These are phyloP conservation scores for Chloropsis hardwickii DNA, from an alignment of 2,113 vertebrate species.

Conservation along the genomic window DNA sequence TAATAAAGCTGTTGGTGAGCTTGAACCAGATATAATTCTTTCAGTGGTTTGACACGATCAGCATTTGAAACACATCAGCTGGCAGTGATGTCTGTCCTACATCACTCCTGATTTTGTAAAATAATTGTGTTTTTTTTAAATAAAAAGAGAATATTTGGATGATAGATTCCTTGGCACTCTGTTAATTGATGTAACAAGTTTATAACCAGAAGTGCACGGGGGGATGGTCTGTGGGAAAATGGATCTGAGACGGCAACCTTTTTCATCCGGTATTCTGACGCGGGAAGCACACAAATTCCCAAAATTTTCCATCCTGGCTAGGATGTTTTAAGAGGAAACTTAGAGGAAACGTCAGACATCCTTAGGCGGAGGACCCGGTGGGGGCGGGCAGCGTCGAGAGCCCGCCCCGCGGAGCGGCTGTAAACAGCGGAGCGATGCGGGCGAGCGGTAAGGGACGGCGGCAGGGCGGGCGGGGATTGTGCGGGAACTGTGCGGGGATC, in stretches of 20 bases:
- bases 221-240: background rate
- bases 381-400: background rate
- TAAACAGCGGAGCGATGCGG: background rate
- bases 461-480: background rate
- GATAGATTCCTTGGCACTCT: background rate
- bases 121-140: background rate
- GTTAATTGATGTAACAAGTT: background rate
- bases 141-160: constrained; percentile 1
- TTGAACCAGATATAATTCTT: background rate
- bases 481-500: background rate
- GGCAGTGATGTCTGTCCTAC: background rate
- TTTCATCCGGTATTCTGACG: too few relatives aligned
- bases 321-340: background rate
- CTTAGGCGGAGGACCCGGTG: background rate
- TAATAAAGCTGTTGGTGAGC: constrained; percentile 32
- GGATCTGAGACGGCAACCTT: too few relatives aligned
- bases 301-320: background rate
- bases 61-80: background rate
- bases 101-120: constrained; percentile 35
- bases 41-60: background rate
- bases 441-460: background rate
- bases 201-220: background rate
- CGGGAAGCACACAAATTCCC: background rate
- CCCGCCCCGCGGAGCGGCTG: background rate
- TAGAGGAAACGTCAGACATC: background rate